Evolutionary conservation across 2,888 invertebrate genomes (phyloP).

Genomic region (Heteropelma amictum): DNA sequence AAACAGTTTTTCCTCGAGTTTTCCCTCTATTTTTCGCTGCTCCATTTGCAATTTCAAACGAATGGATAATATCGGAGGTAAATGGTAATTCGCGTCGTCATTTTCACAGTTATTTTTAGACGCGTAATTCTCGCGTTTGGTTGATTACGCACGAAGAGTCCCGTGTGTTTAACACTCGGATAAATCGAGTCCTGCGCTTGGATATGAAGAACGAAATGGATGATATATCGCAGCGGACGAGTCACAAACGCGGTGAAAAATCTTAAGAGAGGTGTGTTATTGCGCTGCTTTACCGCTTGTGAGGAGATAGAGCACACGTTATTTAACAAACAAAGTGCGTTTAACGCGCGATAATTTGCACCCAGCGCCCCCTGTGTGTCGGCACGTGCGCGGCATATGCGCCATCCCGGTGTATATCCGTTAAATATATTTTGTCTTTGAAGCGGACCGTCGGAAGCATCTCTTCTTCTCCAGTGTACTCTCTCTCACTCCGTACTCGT

Average conservation of each 20-base stretch:
- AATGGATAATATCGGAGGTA: too few relatives aligned
- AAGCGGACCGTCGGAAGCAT: slow-evolving; percentile 74
- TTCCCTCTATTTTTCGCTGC: neutral
- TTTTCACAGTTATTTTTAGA: neutral
- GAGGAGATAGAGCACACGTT: slow-evolving; percentile 65
- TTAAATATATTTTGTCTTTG: slow-evolving; percentile 77
- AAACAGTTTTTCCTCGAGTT: neutral
- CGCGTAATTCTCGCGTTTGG: neutral
- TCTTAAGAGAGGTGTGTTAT: slow-evolving; percentile 26
- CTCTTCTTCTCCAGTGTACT: slow-evolving; percentile 51
- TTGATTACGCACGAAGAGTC: neutral
- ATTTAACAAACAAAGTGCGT: slow-evolving; percentile 77
- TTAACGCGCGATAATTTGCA: slow-evolving; percentile 64
- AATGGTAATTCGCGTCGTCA: too few relatives aligned
- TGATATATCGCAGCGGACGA: slow-evolving; percentile 28
- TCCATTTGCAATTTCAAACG: neutral
- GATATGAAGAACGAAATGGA: slow-evolving; percentile 27
- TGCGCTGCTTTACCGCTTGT: slow-evolving; percentile 9
- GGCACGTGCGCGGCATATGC: slow-evolving; percentile 77
- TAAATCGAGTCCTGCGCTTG: slow-evolving; percentile 10
- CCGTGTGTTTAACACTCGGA: slow-evolving; percentile 9
- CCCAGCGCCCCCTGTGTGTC: slow-evolving; percentile 57
- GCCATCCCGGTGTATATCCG: slow-evolving; percentile 65
- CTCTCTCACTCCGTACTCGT: slow-evolving; percentile 11
- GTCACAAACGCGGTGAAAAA: slow-evolving; percentile 30